Conservation (phyloP, 64 coral and sea anemone species). For the Cladopsammia gracilis region DNA sequence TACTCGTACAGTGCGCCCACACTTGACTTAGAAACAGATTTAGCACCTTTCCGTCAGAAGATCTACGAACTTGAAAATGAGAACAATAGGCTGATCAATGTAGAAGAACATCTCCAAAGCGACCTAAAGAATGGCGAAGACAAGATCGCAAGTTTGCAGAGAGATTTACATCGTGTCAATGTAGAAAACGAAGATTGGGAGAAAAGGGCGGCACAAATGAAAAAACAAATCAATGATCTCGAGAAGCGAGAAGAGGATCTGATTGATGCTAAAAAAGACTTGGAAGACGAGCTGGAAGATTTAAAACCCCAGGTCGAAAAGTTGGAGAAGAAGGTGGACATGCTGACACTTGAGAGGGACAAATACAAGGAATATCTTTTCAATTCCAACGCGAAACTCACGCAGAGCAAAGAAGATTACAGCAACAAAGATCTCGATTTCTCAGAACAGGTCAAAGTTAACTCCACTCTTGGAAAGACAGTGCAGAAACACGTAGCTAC, state of each 20-base stretch:
- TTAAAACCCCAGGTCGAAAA: constrained; percentile 60
- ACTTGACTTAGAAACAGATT: constrained; percentile 74
- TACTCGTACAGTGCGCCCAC: background rate
- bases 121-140: constrained; percentile 62
- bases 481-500: constrained; percentile 84
- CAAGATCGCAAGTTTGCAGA: constrained; percentile 53
- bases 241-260: constrained; percentile 81
- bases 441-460: constrained; percentile 84
- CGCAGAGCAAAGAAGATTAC: constrained; percentile 64
- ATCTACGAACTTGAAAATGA: constrained; percentile 82
- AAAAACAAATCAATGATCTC: constrained; percentile 60
- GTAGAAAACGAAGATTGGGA: constrained; percentile 69
- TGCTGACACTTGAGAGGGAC: constrained; percentile 72
- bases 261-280: constrained; percentile 44
- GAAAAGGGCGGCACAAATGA: constrained; percentile 41
- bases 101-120: constrained; percentile 59
- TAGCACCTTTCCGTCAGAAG: constrained; percentile 67
- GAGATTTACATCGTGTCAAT: constrained; percentile 45
- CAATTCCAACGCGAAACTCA: constrained; percentile 63
- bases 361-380: constrained; percentile 53
- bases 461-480: constrained; percentile 73
- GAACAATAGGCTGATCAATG: constrained; percentile 44
- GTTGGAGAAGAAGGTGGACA: constrained; percentile 73
- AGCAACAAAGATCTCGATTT: constrained; percentile 60
- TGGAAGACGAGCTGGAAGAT: constrained; percentile 59